Base-by-base conservation (phyloP, 1,140 invertebrate genomes). In the Uloborus diversus region DNA sequence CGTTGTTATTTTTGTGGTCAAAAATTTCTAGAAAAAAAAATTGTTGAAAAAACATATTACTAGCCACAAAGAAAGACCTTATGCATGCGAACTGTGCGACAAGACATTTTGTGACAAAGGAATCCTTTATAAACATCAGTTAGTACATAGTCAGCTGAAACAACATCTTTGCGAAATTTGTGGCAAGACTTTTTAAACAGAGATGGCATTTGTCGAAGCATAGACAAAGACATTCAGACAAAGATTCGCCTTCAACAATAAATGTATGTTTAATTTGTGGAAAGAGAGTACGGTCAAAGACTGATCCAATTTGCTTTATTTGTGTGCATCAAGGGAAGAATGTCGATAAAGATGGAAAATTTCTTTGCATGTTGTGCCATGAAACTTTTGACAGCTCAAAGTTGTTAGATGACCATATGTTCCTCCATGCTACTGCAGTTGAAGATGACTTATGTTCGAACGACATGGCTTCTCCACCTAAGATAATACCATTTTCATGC, bases 61-160 rank as follows among this genome's bases (percentile, higher is more conserved):
- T 61, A 90, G 81, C 4, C 57, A 61, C 13, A 93, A 92, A 68
- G 91, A 93, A 85, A 92, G 91, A 85, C 91, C 92, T 1, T 91
- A 93, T 84, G 88, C 89, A 28, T 94, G 92, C 85, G 87, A 89
- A 70, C 84, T 91, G 1, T 94, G 92, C 85, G 89, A 90, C 59
- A 93, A 93, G 85, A 91, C 90, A 85, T 93, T 94, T 84, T 90
- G 92, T 85, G 87, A 94, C 73, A 87, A 91, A 79, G 91, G 91
- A 0, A 92, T 93, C 84, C 88, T 92, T 85, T 92, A 92, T 85
- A 93, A 91, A 4, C 93, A 93, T 83, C 9, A 13, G 20, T 65
- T 65, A 25, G 42, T 65, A 3, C 62, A 65, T 65, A 42, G 33
- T 3, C 25, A 49, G 42, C 23, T 25, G 14, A n/a, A 17, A 42